A percentile compares a stretch with the other conserved stretches of the same genome.
phyloP scores from a whole-genome alignment of 2,888 invertebrate genomes.

The Myopa testacea region DNA sequence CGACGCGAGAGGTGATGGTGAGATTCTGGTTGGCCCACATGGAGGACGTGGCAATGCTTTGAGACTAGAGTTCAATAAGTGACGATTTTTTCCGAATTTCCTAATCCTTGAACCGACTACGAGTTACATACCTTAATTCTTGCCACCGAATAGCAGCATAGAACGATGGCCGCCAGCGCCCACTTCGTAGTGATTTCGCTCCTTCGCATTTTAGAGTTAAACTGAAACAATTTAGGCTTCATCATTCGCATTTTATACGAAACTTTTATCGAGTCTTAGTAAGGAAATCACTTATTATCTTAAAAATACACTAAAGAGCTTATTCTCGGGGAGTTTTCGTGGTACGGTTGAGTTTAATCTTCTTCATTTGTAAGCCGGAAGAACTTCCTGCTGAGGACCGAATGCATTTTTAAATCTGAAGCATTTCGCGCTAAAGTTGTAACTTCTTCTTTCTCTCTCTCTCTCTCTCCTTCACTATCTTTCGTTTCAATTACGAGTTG shows the following conservation, averaged over 20 bases:
- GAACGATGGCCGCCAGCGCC: not conserved
- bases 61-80: conserved; percentile 3
- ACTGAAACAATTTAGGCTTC: not conserved
- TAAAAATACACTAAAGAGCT: too few species aligned
- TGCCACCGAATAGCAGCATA: not conserved
- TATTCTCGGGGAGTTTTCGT: too few species aligned
- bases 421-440: not conserved
- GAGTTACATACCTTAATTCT: not conserved
- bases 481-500: too few species aligned
- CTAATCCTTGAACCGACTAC: not conserved
- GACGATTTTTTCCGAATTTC: not conserved
- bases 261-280: too few species aligned
- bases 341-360: too few species aligned
- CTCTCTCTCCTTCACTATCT: too few species aligned
- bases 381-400: too few species aligned
- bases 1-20: conserved; percentile 28
- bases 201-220: conserved; percentile 23
- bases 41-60: not conserved
- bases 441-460: not conserved
- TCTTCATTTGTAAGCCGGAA: too few species aligned
- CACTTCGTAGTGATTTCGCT: not conserved
- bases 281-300: too few species aligned
- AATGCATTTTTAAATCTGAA: too few species aligned
- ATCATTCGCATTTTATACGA: conserved; percentile 32
- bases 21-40: not conserved